Conservation (phyloP, 1,140 invertebrate species). For the Bombus sibiricus region DNA sequence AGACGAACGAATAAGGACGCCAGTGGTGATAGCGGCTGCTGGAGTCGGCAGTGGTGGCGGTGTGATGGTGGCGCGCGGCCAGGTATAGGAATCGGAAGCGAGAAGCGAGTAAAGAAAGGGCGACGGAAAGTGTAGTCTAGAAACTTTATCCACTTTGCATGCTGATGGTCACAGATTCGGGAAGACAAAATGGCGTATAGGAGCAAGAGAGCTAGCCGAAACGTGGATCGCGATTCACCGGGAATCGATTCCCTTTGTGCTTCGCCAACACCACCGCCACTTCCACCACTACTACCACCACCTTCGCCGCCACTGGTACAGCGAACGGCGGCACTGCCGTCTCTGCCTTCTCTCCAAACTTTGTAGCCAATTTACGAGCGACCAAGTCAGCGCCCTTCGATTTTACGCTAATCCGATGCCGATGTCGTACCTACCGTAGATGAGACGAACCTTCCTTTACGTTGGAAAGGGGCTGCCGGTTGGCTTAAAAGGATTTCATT, state of each 20-base stretch:
- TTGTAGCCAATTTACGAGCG: conserved; percentile 77
- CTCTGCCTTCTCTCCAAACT: conserved; percentile 70
- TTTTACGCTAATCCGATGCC: conserved; percentile 76
- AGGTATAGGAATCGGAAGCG: conserved; percentile 69
- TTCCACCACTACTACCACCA: conserved; percentile 25
- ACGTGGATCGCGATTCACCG: conserved; percentile 70
- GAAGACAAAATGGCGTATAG: conserved; percentile 73
- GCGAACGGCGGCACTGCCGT: conserved; percentile 31
- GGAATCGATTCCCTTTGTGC: conserved; percentile 73
- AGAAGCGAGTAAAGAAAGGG: conserved; percentile 69
- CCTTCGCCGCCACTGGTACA: conserved; percentile 18
- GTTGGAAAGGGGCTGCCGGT: conserved; percentile 31
- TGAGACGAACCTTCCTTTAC: conserved; percentile 62
- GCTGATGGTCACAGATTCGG: conserved; percentile 76
- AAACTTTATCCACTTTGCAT: conserved; percentile 78
- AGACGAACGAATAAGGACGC: conserved; percentile 45
- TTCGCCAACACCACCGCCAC: conserved; percentile 28
- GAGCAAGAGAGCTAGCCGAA: conserved; percentile 48
- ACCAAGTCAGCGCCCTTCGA: conserved; percentile 76
- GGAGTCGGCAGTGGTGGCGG: conserved; percentile 14
- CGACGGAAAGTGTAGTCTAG: conserved; percentile 70
- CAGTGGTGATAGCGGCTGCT: conserved; percentile 29
- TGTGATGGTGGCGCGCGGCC: conserved; percentile 47
- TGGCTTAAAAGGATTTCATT: conserved; percentile 70
- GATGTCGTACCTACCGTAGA: conserved; percentile 66